phyloP scores from a whole-genome alignment of 2,888 invertebrate species.

The Sympetrum striolatum region DNA sequence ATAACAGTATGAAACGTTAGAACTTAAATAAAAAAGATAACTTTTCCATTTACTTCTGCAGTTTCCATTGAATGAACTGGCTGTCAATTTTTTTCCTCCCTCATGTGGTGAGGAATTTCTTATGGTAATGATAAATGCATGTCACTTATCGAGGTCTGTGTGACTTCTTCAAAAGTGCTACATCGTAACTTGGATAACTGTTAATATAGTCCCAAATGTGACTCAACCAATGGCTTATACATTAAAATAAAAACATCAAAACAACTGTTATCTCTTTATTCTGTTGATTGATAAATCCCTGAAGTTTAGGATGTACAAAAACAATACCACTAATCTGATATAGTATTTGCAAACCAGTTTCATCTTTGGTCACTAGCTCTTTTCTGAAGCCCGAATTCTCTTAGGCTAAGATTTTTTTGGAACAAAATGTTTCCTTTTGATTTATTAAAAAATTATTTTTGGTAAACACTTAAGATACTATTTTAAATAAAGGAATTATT shows the following conservation, averaged over 20 bases:
- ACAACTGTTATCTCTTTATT: neutral
- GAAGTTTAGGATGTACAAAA: too few relatives aligned
- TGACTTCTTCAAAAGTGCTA: conserved; percentile 11
- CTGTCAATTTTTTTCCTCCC: conserved; percentile 13
- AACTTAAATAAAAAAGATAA: neutral
- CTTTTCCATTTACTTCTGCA: conserved; percentile 16
- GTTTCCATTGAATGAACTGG: conserved; percentile 23
- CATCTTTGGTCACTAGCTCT: too few relatives aligned
- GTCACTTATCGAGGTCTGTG: conserved; percentile 13
- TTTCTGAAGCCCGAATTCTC: too few relatives aligned
- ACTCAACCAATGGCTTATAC: conserved; percentile 40
- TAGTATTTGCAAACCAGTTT: too few relatives aligned
- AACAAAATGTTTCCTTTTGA: too few relatives aligned
- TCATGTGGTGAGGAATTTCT: conserved; percentile 17
- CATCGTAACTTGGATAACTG: conserved; percentile 23
- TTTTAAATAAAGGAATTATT: too few relatives aligned
- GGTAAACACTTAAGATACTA: too few relatives aligned
- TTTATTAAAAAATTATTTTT: too few relatives aligned
- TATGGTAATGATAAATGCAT: conserved; percentile 23
- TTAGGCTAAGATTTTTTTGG: too few relatives aligned
- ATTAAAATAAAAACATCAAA: conserved; percentile 30
- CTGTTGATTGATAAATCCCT: too few relatives aligned
- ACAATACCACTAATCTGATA: too few relatives aligned
- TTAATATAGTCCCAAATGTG: conserved; percentile 36
- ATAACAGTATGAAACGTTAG: neutral